Evolutionary conservation across 2,113 vertebrate genomes (phyloP).

Genomic region (Spheniscus mendiculus): DNA sequence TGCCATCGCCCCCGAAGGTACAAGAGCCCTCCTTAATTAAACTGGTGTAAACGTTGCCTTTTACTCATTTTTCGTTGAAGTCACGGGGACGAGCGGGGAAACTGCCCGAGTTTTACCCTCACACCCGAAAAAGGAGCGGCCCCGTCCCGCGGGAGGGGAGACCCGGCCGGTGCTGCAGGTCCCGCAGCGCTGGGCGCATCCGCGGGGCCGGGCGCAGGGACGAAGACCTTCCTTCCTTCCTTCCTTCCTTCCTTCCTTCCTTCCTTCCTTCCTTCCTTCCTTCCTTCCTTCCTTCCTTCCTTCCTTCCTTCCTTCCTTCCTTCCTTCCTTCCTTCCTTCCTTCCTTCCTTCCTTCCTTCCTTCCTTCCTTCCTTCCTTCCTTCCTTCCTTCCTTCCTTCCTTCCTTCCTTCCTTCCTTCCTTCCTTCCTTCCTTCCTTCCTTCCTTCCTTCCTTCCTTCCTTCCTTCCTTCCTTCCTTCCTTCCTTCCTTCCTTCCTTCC

Average conservation of each 20-base stretch:
- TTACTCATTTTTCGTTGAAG: neutral
- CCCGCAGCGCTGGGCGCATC: fast-evolving
- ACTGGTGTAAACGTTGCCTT: slow-evolving; percentile 33
- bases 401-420: no score
- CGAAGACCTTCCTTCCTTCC: no score
- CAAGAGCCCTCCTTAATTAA: slow-evolving; percentile 32
- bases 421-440: no score
- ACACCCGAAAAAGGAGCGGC: neutral
- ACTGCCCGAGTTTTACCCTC: neutral
- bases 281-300: neutral
- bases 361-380: no score
- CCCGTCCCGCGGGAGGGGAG: neutral
- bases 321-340: no score
- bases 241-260: no score
- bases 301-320: neutral
- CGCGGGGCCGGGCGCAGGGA: no score
- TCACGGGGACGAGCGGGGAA: neutral
- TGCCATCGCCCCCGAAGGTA: slow-evolving; percentile 1
- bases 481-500: no score
- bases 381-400: no score
- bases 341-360: no score
- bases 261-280: neutral
- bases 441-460: no score
- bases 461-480: no score
- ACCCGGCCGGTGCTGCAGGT: neutral